These are phyloP conservation scores for Metellina segmentata DNA, from an alignment of 2,888 invertebrate genomes.

Conservation along the genomic window DNA sequence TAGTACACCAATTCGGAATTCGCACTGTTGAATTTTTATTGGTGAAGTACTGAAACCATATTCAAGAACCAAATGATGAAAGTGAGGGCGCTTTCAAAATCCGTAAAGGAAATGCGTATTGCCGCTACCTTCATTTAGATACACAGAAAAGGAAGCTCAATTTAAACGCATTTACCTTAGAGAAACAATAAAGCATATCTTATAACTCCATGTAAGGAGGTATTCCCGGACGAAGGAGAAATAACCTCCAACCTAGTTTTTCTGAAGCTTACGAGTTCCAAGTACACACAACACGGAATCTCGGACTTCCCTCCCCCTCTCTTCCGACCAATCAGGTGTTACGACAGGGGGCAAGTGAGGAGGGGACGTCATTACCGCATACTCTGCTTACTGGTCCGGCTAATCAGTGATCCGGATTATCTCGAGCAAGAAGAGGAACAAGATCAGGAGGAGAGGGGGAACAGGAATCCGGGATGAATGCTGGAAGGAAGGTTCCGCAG, in stretches of 20 bases:
- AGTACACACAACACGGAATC: not conserved
- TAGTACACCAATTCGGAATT: no score
- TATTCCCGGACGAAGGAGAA: not conserved
- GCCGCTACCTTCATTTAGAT: no score
- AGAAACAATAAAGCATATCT: not conserved
- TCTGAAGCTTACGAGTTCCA: not conserved
- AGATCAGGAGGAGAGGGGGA: constrained; percentile 28
- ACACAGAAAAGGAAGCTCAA: not conserved
- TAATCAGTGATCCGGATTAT: constrained; percentile 64
- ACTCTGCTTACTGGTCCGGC: constrained; percentile 61
- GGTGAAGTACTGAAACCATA: no score
- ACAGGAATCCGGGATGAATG: constrained; percentile 19
- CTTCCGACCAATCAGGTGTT: constrained; percentile 54
- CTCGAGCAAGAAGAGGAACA: constrained; percentile 53
- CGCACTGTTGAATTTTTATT: no score
- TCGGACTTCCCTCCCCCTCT: not conserved
- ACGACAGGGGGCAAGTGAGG: not conserved
- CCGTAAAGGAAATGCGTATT: no score
- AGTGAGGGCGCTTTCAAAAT: no score
- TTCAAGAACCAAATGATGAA: no score
- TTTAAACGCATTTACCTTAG: not conserved
- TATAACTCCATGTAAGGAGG: not conserved
- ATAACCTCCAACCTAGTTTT: not conserved
- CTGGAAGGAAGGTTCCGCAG: not conserved
- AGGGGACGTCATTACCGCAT: constrained; percentile 64